Evolutionary conservation across 2,797 vertebrate genomes (phyloP).

Genomic region (Leptatherina wallacei): DNA sequence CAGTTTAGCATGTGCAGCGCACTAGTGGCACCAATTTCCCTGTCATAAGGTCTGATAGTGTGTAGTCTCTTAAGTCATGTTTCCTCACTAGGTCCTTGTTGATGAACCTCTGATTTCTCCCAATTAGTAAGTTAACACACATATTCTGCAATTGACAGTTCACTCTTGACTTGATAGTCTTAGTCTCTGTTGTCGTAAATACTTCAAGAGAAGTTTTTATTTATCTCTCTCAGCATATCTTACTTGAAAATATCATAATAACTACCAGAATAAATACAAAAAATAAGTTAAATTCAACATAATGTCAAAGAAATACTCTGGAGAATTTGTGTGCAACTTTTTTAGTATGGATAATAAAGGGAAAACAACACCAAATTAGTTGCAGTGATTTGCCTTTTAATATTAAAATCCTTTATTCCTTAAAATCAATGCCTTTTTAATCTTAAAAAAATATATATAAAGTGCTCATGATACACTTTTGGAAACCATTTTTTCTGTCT

Average conservation of each 20-base stretch:
- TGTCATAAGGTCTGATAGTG: slow-evolving; percentile 58
- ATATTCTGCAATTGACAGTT: slow-evolving; percentile 17
- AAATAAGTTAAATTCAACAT: background rate
- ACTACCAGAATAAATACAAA: background rate
- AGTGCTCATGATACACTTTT: background rate
- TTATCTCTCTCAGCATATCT: background rate
- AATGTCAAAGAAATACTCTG: background rate
- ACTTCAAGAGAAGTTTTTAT: background rate
- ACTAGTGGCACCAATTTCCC: slow-evolving; percentile 57
- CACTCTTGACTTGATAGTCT: slow-evolving; percentile 3
- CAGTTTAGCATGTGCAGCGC: slow-evolving; percentile 70
- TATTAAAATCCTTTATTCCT: no score
- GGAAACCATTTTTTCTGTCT: slow-evolving; percentile 2
- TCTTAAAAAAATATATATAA: accelerated
- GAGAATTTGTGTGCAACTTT: no score
- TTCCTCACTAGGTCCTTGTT: slow-evolving; percentile 41
- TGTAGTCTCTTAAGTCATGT: slow-evolving; percentile 38
- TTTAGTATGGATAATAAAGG: background rate
- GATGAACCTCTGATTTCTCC: slow-evolving; percentile 48
- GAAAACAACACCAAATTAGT: background rate
- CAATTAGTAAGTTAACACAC: slow-evolving; percentile 35
- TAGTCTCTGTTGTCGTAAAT: background rate
- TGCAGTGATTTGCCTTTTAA: slow-evolving; percentile 2
- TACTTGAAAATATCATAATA: background rate
- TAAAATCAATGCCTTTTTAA: background rate